Evolutionary conservation across 2,888 invertebrate species (phyloP).

Genomic region (Pachliopta kotzebuea): DNA sequence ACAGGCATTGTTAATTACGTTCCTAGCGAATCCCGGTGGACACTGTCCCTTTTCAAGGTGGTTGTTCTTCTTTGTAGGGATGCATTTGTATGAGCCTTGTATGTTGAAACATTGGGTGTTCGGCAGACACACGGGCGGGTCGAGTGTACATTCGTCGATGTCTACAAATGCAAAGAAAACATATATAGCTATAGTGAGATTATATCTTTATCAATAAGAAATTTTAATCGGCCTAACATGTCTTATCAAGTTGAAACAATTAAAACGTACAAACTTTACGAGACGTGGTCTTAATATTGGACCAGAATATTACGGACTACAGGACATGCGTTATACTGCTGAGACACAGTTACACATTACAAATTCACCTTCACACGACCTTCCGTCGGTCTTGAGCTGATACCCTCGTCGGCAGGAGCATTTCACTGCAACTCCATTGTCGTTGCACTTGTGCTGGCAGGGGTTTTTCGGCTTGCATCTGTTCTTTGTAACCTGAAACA

Average conservation of each 20-base stretch:
- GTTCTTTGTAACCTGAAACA: constrained; percentile 57
- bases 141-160: constrained; percentile 86
- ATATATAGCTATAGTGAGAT: too few relatives aligned
- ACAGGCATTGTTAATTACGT: constrained; percentile 72
- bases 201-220: too few relatives aligned
- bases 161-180: constrained; percentile 67
- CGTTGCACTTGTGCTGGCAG: constrained; percentile 87
- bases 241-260: too few relatives aligned
- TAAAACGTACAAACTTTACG: too few relatives aligned
- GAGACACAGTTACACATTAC: too few relatives aligned
- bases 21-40: constrained; percentile 77
- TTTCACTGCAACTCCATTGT: constrained; percentile 83
- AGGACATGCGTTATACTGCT: too few relatives aligned
- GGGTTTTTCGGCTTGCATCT: constrained; percentile 84
- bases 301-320: too few relatives aligned
- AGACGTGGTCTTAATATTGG: too few relatives aligned
- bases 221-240: too few relatives aligned
- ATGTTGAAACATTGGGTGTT: constrained; percentile 83
- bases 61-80: constrained; percentile 43
- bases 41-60: constrained; percentile 61
- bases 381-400: constrained; percentile 82
- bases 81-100: constrained; percentile 84
- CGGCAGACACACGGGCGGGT: constrained; percentile 79
- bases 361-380: constrained; percentile 82
- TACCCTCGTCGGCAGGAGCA: constrained; percentile 88